phyloP scores from a whole-genome alignment of 2,113 vertebrate genomes.

The Tamias sibiricus region DNA sequence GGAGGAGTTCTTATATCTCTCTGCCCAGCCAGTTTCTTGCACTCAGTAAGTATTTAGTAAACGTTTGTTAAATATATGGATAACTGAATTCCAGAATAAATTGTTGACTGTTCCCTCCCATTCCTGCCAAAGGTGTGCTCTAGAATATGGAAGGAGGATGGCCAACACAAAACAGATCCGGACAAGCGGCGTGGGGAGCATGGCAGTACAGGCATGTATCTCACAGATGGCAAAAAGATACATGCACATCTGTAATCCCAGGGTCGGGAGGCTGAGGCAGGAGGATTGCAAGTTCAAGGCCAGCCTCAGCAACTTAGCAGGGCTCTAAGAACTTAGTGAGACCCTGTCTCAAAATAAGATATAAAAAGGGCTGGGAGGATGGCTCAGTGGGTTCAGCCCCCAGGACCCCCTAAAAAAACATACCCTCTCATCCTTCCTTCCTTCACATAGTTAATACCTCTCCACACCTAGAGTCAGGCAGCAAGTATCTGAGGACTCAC shows the following conservation, averaged over 20 bases:
- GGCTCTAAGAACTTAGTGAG: no score
- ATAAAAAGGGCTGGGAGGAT: no score
- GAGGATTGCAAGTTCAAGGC: no score
- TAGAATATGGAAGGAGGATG: neutral
- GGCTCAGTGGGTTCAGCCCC: no score
- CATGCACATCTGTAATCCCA: no score
- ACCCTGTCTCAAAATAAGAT: no score
- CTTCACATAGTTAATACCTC: rapidly evolving
- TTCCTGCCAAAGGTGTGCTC: neutral
- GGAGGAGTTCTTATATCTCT: neutral
- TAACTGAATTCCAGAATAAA: neutral
- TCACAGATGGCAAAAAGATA: neutral
- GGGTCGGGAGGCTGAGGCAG: no score
- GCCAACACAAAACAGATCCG: neutral
- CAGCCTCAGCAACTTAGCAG: no score
- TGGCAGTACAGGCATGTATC: rapidly evolving
- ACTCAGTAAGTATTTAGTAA: neutral
- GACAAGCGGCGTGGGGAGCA: rapidly evolving
- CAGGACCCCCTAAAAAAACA: no score
- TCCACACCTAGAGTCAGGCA: neutral
- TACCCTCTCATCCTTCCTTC: neutral
- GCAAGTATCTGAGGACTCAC: neutral
- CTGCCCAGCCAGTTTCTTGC: neutral
- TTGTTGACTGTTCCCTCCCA: no score
- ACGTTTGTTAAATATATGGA: neutral